Evolutionary conservation across 53 echinoderm and acorn worm species (phyloP), one percentile per base, ranked within the genome.

Genomic region (Paelopatides confundens): DNA sequence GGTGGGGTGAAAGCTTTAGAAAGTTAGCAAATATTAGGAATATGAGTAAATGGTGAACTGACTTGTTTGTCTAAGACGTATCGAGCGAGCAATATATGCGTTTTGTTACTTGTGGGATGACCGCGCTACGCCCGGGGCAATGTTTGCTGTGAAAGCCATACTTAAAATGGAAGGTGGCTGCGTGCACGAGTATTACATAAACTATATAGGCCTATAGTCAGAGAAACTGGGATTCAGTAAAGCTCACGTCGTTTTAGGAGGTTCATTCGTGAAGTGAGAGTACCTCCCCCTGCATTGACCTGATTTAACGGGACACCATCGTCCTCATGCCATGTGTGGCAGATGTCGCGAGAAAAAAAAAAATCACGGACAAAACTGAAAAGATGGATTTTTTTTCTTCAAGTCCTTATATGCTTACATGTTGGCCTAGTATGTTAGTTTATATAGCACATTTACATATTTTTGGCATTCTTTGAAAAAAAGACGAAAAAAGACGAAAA

Each of bases 1-100:
- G 33, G 71, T 71, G 46, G 29, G 35, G 39, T 71, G 40, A 71
- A 46, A 38, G 71, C 71, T 46, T 71, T 71, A 71, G 71, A 71
- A 71, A 71, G 71, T 71, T 71, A 46, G 71, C 71, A 71, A 71
- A 71, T 71, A 71, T 71, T 71, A 71, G 71, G 71, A 71, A 71
- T 71, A 71, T 71, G 71, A 71, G 37, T 71, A 71, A 71, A 71
- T 39, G 71, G 71, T 71, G 71, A 38, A 39, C 28, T 26, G 71
- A 23, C 39, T 71, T 71, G 71, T 71, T 71, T 71, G 71, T 71
- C 26, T 71, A 33, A 38, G 71, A 38, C 71, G 71, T 71, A 71
- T 71, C 71, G 8, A 71, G 71, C 39, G 71, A 71, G 26, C 38
- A 28, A 46, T 15, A 54, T 54, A 46, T 40, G 38, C 71, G 46